These are phyloP conservation scores for Struthio camelus DNA, from an alignment of 2,113 vertebrate species.

Conservation along the genomic window DNA sequence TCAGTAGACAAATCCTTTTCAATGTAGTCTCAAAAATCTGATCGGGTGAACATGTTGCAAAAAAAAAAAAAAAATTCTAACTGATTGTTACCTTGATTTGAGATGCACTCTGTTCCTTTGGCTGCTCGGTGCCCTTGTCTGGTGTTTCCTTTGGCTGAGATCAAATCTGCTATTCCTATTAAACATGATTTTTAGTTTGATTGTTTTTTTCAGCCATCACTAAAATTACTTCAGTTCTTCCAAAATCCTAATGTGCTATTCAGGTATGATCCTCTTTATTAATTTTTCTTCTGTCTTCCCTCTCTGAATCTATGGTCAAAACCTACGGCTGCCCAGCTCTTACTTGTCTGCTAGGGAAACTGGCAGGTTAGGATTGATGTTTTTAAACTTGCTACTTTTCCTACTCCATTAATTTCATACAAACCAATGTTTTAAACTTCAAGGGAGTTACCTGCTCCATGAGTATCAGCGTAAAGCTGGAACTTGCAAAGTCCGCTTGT, in stretches of 20 bases:
- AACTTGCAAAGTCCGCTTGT: neutral
- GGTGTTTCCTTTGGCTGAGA: neutral
- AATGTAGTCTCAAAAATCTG: neutral
- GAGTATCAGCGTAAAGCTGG: neutral
- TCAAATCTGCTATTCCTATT: neutral
- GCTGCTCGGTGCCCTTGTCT: neutral
- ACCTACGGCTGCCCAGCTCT: neutral
- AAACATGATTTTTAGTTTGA: neutral
- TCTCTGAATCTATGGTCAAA: neutral
- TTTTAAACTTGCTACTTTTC: neutral
- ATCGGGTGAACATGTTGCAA: accelerated
- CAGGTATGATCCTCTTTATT: neutral
- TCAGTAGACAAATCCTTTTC: neutral
- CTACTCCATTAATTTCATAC: neutral
- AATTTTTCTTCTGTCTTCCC: neutral
- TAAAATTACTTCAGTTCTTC: neutral
- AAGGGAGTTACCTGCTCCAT: neutral
- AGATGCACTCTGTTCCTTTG: neutral
- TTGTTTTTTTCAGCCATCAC: neutral
- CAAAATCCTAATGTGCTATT: neutral
- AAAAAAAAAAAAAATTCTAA: no score
- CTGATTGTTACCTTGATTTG: neutral
- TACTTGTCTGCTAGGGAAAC: neutral
- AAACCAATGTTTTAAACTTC: neutral
- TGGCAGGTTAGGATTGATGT: neutral